Percentiles rank a stretch among this genome's conserved stretches.
Evolutionary conservation across 2,888 invertebrate genomes (phyloP).

Genomic region (Chelonus formosanus): DNA sequence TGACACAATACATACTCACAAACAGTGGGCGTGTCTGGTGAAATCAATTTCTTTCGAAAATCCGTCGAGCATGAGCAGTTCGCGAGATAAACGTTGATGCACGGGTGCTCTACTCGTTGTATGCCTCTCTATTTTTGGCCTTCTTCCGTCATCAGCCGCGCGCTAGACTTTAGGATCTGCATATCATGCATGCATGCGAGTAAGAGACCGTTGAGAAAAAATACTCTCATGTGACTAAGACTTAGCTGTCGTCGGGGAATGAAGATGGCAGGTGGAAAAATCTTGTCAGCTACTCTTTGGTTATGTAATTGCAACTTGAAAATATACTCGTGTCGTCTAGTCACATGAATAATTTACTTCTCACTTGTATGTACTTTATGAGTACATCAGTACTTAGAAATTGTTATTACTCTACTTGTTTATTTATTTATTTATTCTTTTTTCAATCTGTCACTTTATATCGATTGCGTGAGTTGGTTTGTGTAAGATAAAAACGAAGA

Average conservation of each 20-base stretch:
- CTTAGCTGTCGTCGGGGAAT: not conserved
- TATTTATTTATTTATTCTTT: no score
- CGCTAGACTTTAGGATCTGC: slow-evolving; percentile 7
- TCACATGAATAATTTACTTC: no score
- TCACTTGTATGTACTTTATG: no score
- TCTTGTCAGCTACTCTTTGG: not conserved
- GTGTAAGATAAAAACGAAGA: slow-evolving; percentile 2
- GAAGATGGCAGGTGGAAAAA: slow-evolving; percentile 2
- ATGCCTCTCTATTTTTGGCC: slow-evolving; percentile 25
- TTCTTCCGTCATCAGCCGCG: slow-evolving; percentile 21
- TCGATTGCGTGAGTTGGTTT: not conserved
- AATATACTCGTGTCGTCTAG: not conserved
- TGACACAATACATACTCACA: slow-evolving; percentile 4
- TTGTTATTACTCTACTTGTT: no score
- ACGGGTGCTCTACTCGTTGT: slow-evolving; percentile 7
- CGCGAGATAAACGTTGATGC: slow-evolving; percentile 16
- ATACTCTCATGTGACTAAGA: not conserved
- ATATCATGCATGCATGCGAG: slow-evolving; percentile 4
- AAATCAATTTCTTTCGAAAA: slow-evolving; percentile 35
- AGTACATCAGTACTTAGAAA: no score
- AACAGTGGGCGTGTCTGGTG: slow-evolving; percentile 30
- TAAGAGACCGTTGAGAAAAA: not conserved
- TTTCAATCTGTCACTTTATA: not conserved
- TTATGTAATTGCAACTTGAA: not conserved
- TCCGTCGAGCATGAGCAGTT: slow-evolving; percentile 27